Base-by-base conservation (phyloP, 1,140 invertebrate species). In the Calephelis virginiensis region DNA sequence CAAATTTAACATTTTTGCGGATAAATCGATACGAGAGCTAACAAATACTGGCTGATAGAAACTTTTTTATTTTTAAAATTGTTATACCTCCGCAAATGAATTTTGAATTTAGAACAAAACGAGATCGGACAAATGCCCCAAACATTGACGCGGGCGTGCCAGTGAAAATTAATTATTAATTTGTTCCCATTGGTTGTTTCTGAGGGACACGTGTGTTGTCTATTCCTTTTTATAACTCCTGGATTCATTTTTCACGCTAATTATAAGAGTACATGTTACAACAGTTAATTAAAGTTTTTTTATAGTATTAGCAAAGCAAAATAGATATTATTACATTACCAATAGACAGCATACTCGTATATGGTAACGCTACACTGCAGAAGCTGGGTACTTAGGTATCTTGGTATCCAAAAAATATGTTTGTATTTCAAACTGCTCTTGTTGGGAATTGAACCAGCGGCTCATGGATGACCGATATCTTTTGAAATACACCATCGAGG, bases 41-140 rank as follows among this genome's bases (percentile, higher is more conserved):
- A 8, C 40, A 43, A 43, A 43, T 43, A 28, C 14, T 50, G 14
- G 13, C 50, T 53, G 56, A 72, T 61, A 64, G 66, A 77, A 69
- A 50, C 80, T 80, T 86, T 83, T 83, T 85, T 74, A 85, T 82
- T 78, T 86, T 85, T 76, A 66, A 72, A 76, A 81, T 40, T 40
- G 40, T 40, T 40, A 6, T 40, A 43, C 6, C 75, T 72, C 72
- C 67, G 70, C 67, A 72, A 66, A 79, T 80, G 75, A 82, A 82
- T 82, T 83, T 86, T 82, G 83, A 85, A 89, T 86, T 85, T 82
- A 71, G 77, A 86, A 87, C 84, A 86, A 88, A 86, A 83, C 79
- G 80, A 80, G 77, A 81, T 78, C 80, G 79, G 77, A 82, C 79
- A 73, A 79, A 82, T 83, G 77, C 77, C 77, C 81, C 83, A 73